Conservation (phyloP, 2,888 invertebrate genomes). For the Rutpela maculata region DNA sequence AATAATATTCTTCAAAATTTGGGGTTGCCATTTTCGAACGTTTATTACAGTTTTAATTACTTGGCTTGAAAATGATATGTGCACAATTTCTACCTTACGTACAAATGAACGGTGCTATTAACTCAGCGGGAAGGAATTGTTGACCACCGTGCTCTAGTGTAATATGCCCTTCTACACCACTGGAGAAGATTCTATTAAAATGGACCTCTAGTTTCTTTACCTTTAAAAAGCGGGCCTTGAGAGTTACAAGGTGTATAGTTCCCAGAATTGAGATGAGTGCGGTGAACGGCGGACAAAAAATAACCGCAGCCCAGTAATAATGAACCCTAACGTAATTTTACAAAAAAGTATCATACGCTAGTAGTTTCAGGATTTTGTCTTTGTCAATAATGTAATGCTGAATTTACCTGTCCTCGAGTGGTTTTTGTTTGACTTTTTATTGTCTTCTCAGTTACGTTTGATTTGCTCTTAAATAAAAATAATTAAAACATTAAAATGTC, state of each 20-base stretch:
- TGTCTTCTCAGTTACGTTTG: constrained; percentile 18
- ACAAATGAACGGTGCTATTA: too few relatives aligned
- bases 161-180: constrained; percentile 20
- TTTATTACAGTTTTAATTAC: too few relatives aligned
- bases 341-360: constrained; percentile 15
- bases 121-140: too few relatives aligned
- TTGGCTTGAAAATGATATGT: too few relatives aligned
- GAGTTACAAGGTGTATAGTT: constrained; percentile 50
- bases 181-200: constrained; percentile 39
- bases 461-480: constrained; percentile 15
- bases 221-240: constrained; percentile 26
- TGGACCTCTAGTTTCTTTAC: constrained; percentile 28
- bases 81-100: too few relatives aligned
- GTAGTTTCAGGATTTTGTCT: constrained; percentile 12
- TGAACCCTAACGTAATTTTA: constrained; percentile 45
- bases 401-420: constrained; percentile 10
- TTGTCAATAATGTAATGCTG: constrained; percentile 14
- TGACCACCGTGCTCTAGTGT: too few relatives aligned
- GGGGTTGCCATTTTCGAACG: too few relatives aligned
- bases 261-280: constrained; percentile 54
- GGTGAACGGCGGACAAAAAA: constrained; percentile 52
- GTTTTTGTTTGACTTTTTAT: constrained; percentile 6
- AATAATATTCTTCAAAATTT: too few relatives aligned
- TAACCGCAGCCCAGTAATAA: constrained; percentile 56
- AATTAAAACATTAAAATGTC: constrained; percentile 1